Evolutionary conservation across 2,888 invertebrate species (phyloP), one percentile per base, ranked within the genome.

Genomic region (Drosophila helvetica): DNA sequence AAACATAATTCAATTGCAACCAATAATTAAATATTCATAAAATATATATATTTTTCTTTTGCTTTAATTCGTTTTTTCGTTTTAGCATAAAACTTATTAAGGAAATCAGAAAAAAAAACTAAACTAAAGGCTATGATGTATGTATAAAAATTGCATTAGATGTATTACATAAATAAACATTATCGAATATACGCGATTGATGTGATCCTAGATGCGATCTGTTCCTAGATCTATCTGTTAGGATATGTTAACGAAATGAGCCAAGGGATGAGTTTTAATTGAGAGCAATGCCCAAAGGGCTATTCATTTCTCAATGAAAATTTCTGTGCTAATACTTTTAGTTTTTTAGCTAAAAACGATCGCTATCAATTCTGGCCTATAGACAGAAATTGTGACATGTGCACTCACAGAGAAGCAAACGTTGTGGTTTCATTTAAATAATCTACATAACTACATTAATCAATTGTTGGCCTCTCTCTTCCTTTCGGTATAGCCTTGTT

Each of bases 91-190:
- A 80, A 73, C 84, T 76, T 85, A 87, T 85, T 86, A 86, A 80
- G 84, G 83, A 85, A 86, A 78, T 87, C 65, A 78, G 85, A 80
- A 82, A 84, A 78, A 67, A 72, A 68, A 57, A 54, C 62, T 74
- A 74, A 74, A 72, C 78, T 69, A 56, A 65, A 48, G 61, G 52
- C 55, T 59, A 58, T 59, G 66, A 66, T 50, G 66, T 73, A 69
- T 63, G 63, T 71, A 63, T 71, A 63, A 71, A 72, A 73, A 65
- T 73, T 73, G 72, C 72, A 73, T 73, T 72, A 69, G 51, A 69
- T 69, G 61, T 72, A 75, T 79, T 55, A 60, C 56, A 54, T 72
- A 65, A 60, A 69, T 75, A 75, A 60, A 59, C 51, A 48, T 54
- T 52, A 66, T 63, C 53, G 58, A 67, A 48, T 78, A 60, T 48